Conservation (phyloP, 1,140 invertebrate genomes). For the Panulirus ornatus region DNA sequence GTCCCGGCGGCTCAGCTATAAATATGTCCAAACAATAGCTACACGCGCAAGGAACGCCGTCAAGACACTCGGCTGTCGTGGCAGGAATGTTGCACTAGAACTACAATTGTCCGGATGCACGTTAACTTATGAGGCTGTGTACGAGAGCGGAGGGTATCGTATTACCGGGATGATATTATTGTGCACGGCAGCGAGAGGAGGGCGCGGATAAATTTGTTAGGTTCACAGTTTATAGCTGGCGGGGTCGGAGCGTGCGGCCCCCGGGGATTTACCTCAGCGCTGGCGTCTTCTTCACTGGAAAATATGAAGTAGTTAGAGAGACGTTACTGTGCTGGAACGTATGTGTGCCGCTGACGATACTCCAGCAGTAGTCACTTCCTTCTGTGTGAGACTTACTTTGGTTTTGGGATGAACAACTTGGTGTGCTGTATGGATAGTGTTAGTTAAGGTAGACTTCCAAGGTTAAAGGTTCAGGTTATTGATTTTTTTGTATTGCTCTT, state of each 20-base stretch:
- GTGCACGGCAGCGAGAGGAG: slow-evolving; percentile 15
- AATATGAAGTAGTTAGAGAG: not conserved
- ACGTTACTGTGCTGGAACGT: not conserved
- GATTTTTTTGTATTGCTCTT: no score
- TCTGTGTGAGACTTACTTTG: no score
- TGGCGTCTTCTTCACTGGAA: not conserved
- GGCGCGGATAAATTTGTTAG: slow-evolving; percentile 19
- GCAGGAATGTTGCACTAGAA: not conserved
- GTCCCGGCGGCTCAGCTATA: no score
- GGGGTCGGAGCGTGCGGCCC: not conserved
- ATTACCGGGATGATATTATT: slow-evolving; percentile 7
- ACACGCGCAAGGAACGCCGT: not conserved
- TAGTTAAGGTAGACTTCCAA: no score
- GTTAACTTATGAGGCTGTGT: slow-evolving; percentile 12
- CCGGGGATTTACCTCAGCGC: no score
- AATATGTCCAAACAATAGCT: not conserved
- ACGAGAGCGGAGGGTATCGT: not conserved
- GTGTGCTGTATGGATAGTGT: no score
- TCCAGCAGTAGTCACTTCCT: no score
- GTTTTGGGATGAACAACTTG: no score
- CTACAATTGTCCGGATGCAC: not conserved
- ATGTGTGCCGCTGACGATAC: not conserved
- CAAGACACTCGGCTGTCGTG: no score
- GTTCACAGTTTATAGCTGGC: not conserved
- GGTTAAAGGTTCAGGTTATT: no score